These are phyloP conservation scores for Sweltsa coloradensis DNA, from an alignment of 1,140 invertebrate genomes.

Conservation along the genomic window DNA sequence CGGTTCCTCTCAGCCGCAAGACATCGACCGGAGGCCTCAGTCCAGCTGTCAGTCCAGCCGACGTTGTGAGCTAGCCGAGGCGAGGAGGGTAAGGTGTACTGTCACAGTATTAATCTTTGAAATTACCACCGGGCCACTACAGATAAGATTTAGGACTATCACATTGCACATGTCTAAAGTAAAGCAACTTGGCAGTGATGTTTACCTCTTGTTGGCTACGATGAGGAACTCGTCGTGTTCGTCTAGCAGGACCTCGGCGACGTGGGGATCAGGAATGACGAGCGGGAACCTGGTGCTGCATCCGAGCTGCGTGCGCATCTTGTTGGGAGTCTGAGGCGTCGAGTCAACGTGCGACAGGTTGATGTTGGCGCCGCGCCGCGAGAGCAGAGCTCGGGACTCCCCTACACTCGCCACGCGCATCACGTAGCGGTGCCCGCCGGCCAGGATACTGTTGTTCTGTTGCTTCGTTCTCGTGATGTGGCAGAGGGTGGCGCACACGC, in stretches of 20 bases:
- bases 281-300: conserved; percentile 49
- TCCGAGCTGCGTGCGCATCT: conserved; percentile 36
- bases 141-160: too few relatives aligned
- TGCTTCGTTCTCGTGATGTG: conserved; percentile 42
- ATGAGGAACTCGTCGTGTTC: conserved; percentile 73
- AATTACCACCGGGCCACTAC: too few relatives aligned
- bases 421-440: conserved; percentile 37
- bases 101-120: too few relatives aligned
- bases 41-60: too few relatives aligned
- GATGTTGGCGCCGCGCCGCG: conserved; percentile 45
- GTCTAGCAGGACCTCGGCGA: conserved; percentile 57
- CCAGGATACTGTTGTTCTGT: conserved; percentile 24
- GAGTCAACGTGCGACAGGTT: conserved; percentile 25
- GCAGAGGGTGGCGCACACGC: conserved; percentile 54
- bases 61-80: too few relatives aligned
- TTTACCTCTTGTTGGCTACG: conserved; percentile 51
- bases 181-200: not conserved
- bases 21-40: too few relatives aligned
- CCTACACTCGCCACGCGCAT: conserved; percentile 60
- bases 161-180: not conserved
- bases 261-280: conserved; percentile 57
- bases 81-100: too few relatives aligned
- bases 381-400: conserved; percentile 54
- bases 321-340: not conserved
- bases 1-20: too few relatives aligned